Percentiles rank a stretch among this genome's conserved stretches.
phyloP scores from a whole-genome alignment of 37 sponge, comb jelly and placozoan genomes.

The Diacarnus erythraeanus region DNA sequence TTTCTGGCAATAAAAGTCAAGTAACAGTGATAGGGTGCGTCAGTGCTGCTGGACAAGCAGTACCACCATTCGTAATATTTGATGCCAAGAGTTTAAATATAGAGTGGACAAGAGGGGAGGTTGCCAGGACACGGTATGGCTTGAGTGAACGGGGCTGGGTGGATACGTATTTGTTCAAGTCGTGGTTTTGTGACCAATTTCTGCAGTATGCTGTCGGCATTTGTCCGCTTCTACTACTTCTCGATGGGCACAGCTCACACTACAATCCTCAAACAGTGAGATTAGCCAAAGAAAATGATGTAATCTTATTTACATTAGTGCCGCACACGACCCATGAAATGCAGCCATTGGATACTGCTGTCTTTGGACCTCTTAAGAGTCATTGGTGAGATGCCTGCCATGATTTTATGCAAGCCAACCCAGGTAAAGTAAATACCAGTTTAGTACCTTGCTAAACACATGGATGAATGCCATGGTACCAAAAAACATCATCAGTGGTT shows the following conservation, averaged over 20 bases:
- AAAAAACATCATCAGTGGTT: neutral
- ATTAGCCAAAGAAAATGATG: constrained; percentile 9
- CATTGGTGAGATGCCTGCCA: constrained; percentile 15
- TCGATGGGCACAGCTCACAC: constrained; percentile 10
- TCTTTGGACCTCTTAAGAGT: constrained; percentile 14
- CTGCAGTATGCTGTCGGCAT: neutral
- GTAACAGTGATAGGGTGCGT: constrained; percentile 11
- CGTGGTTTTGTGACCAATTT: neutral
- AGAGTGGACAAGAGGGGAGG: constrained; percentile 6
- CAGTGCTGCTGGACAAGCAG: constrained; percentile 3
- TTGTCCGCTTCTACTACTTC: neutral
- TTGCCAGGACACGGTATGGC: neutral
- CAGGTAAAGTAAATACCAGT: neutral
- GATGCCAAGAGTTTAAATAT: constrained; percentile 13
- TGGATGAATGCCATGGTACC: neutral
- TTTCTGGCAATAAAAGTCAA: constrained; percentile 39
- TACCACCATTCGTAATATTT: constrained; percentile 20
- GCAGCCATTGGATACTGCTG: constrained; percentile 23
- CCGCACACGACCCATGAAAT: constrained; percentile 29
- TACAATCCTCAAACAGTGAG: neutral
- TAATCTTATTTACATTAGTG: constrained; percentile 17
- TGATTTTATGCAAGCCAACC: neutral
- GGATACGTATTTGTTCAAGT: constrained; percentile 5
- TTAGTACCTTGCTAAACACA: neutral
- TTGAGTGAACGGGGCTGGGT: neutral